phyloP scores from a whole-genome alignment of 2,888 invertebrate species.

The Ochlodes sylvanus region DNA sequence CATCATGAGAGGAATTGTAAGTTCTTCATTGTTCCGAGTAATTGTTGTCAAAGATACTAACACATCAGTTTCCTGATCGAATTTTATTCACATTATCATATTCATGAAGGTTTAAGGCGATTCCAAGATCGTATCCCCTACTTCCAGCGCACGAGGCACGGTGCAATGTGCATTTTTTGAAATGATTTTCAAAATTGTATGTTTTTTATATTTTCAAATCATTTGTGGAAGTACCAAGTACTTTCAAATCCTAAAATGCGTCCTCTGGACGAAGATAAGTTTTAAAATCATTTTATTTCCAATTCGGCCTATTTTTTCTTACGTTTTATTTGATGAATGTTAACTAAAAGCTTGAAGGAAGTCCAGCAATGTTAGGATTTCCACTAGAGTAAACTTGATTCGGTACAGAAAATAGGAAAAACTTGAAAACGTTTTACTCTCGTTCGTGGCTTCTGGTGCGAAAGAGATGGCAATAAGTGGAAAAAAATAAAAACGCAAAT shows the following conservation, averaged over 20 bases:
- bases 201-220: neutral
- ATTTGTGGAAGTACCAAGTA: conserved; percentile 27
- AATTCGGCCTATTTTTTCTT: conserved; percentile 5
- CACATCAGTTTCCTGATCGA: too few relatives aligned
- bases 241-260: conserved; percentile 5
- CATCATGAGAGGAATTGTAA: too few relatives aligned
- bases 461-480: conserved; percentile 20
- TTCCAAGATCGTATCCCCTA: conserved; percentile 8
- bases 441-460: conserved; percentile 17
- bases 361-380: conserved; percentile 29
- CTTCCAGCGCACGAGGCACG: conserved; percentile 19
- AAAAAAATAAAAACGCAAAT: conserved; percentile 25
- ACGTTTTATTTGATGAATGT: conserved; percentile 17
- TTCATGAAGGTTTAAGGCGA: conserved; percentile 21
- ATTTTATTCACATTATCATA: too few relatives aligned
- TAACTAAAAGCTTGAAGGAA: conserved; percentile 21
- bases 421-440: conserved; percentile 23
- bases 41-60: too few relatives aligned
- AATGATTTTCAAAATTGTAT: conserved; percentile 37
- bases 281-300: conserved; percentile 11
- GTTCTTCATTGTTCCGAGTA: too few relatives aligned
- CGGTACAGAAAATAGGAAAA: conserved; percentile 27
- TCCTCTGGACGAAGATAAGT: conserved; percentile 1
- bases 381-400: conserved; percentile 22
- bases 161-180: conserved; percentile 47